Evolutionary conservation across 2,888 invertebrate genomes (phyloP).

Genomic region (Acanthosoma haemorrhoidale): DNA sequence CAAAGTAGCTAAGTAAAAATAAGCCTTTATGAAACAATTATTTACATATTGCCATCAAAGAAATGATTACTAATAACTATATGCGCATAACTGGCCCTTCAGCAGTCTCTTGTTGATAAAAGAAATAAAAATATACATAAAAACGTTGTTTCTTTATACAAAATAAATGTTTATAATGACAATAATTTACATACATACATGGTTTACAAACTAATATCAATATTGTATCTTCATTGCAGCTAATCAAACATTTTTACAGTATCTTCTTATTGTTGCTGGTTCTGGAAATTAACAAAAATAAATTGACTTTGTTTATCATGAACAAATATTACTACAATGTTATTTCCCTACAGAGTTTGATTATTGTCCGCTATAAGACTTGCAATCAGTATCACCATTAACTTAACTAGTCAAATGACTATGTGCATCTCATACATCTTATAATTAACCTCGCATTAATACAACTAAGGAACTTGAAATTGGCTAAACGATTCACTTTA

Average conservation of each 20-base stretch:
- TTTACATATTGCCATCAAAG: not conserved
- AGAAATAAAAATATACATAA: not conserved
- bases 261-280: not conserved
- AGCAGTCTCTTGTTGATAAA: not conserved
- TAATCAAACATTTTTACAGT: not conserved
- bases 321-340: too few relatives aligned
- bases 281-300: not conserved
- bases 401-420: too few relatives aligned
- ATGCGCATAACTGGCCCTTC: not conserved
- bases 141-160: not conserved
- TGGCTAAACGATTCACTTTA: too few relatives aligned
- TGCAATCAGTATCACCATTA: too few relatives aligned
- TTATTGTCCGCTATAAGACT: too few relatives aligned
- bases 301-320: too few relatives aligned
- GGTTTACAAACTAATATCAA: not conserved
- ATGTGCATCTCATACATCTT: too few relatives aligned
- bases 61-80: not conserved
- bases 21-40: not conserved
- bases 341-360: too few relatives aligned
- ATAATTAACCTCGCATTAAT: too few relatives aligned
- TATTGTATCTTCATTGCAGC: not conserved
- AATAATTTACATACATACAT: slow-evolving; percentile 14
- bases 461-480: too few relatives aligned
- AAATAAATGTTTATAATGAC: too few relatives aligned
- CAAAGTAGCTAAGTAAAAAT: not conserved